phyloP scores from a whole-genome alignment of 35 echinoderm and acorn worm genomes.

The Anneissia japonica region DNA sequence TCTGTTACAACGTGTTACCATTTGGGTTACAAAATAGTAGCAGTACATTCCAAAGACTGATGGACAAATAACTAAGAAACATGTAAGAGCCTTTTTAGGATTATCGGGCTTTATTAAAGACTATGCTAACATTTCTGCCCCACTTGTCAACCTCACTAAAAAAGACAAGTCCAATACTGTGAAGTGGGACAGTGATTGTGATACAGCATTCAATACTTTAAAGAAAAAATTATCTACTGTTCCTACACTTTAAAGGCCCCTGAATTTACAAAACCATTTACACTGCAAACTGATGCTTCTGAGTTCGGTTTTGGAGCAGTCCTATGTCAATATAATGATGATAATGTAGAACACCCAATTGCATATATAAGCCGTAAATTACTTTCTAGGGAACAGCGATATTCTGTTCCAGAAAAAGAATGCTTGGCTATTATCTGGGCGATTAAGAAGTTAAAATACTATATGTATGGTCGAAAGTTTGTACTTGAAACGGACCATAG shows the following conservation, averaged over 20 bases:
- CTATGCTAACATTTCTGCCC: too few species aligned
- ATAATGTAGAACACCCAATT: constrained; percentile 29
- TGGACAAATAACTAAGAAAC: too few species aligned
- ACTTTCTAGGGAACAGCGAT: constrained; percentile 34
- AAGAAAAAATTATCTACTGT: neutral
- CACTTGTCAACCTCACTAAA: too few species aligned
- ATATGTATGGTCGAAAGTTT: constrained; percentile 47
- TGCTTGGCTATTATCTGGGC: constrained; percentile 60
- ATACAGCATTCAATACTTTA: constrained; percentile 9
- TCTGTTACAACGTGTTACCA: constrained; percentile 17
- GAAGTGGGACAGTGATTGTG: neutral
- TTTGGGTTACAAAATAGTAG: constrained; percentile 25
- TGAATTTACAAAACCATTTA: constrained; percentile 16
- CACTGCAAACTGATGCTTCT: too few species aligned
- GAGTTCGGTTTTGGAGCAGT: constrained; percentile 9
- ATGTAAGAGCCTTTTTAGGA: too few species aligned
- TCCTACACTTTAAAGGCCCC: neutral
- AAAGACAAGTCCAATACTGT: constrained; percentile 24
- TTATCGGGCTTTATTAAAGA: too few species aligned
- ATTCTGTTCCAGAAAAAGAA: constrained; percentile 51
- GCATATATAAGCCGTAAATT: constrained; percentile 52
- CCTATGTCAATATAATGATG: neutral
- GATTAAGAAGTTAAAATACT: constrained; percentile 25
- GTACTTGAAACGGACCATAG: constrained; percentile 41
- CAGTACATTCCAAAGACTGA: constrained; percentile 12